Base-by-base conservation (phyloP, 2,797 vertebrate species). In the Melanotaenia pygmaea region DNA sequence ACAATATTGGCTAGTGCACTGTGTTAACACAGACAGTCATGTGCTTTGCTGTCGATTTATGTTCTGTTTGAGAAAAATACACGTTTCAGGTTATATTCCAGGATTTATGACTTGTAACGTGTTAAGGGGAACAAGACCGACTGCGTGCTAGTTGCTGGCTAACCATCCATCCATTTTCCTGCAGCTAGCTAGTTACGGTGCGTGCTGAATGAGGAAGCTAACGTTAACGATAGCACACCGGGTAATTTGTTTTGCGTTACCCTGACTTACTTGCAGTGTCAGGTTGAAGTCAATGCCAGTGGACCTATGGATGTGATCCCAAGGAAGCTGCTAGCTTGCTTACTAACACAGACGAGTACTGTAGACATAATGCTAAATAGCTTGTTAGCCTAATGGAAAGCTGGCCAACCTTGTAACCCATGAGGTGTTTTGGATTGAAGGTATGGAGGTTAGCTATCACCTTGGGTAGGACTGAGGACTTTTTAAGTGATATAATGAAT, bases 161-260 rank as follows among this genome's bases (percentile, higher is more conserved):
- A 77, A 69, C 74, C 22, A 13, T 45, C 0, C 14, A 62, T 81
- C 79, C 67, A 66, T 37, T 43, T 32, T 37, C 56, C 38, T 16
- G 18, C 20, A 5, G 12, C 68, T 35, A 30, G 37, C 37, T 30
- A 56, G 28, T 51, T 28, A 13, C 2, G 8, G 14, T 8, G 20
- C 37, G 32, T 0, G 22, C n/a, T 51, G 59, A 75, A 34, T 3
- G 32, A 38, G 22, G 5, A 26, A 18, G 84, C 84, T 82, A 84
- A 68, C 18, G 26, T 16, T 7, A 67, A 40, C 9, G 79, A 59
- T 88, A 89, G 85, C 89, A 80, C 45, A 1, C 62, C 75, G 66
- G 80, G 63, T 76, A 76, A 45, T 11, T 35, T 81, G 76, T 82
- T 80, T 70, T 54, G 66, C 30, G 67, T 73, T 65, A 72, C 47